Conservation (phyloP, 2,797 vertebrate species). For the Chromobotia macracanthus region DNA sequence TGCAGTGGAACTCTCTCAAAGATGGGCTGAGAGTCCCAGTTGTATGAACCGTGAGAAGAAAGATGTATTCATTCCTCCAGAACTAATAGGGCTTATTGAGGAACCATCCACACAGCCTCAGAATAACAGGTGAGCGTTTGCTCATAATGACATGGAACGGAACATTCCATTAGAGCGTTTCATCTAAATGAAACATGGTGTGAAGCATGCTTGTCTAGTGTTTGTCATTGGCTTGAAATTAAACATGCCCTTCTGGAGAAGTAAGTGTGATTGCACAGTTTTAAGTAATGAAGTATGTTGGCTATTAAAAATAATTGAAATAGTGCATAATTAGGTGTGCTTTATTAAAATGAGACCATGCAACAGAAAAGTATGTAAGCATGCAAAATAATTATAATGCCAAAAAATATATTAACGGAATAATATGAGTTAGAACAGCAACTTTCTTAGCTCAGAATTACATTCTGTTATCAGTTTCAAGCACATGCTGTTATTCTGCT, state of each 20-base stretch:
- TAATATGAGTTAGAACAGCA: background rate
- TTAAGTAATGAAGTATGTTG: too few species aligned
- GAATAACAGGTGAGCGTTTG: conserved; percentile 61
- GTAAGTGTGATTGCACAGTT: background rate
- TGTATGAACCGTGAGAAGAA: conserved; percentile 82
- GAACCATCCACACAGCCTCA: conserved; percentile 63
- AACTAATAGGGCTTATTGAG: conserved; percentile 73
- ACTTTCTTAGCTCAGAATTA: background rate
- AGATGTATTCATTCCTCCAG: conserved; percentile 78
- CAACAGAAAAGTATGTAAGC: background rate
- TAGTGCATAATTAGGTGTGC: background rate
- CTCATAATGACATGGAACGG: background rate
- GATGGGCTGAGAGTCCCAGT: conserved; percentile 72
- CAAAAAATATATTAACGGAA: background rate
- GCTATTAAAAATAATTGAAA: background rate
- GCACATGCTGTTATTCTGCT: conserved; percentile 33
- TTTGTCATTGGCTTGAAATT: background rate
- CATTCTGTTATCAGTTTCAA: conserved; percentile 12
- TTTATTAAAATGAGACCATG: too few species aligned
- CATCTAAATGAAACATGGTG: background rate
- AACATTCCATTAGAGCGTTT: background rate
- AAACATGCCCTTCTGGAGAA: background rate
- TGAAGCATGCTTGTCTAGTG: background rate
- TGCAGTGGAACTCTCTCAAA: conserved; percentile 83
- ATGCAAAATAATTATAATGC: background rate